Evolutionary conservation across 2,797 vertebrate genomes (phyloP), one percentile per base, ranked within the genome.

Genomic region (Fistularia commersonii): DNA sequence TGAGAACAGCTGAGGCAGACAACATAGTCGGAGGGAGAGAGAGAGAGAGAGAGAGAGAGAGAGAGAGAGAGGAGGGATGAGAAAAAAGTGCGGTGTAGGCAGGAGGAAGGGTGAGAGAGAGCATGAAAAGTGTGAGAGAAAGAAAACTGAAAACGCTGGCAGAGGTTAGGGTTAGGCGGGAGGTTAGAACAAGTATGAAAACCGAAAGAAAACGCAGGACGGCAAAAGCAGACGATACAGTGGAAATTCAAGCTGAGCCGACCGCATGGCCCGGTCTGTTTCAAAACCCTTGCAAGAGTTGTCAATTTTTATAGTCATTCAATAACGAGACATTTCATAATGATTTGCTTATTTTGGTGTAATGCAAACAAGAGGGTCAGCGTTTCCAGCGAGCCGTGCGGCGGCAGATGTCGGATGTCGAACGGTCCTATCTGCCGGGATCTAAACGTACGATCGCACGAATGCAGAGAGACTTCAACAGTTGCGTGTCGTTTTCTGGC

Each of bases 1-100:
- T 88, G 85, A 87, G 79, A 87, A 81, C 84, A 90, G 87, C 84
- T 80, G 81, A 84, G 76, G 74, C 78, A 87, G 81, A 77, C 78
- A 69, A 80, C 58, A 49, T 10, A 79, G 72, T 68, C 65, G 79
- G 72, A 80, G 74, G 48, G 65, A 70, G 72, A 47, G 68, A 54
- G 74, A 55, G 62, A 57, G 76, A 60, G 59, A 52, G 59, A 64
- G 66, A 34, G 55, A n/a, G 69, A 23, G 56, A 23, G 72, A 43
- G 70, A 32, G 64, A 54, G 57, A n/a, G 54, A 36, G 69, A 66
- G 77, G 57, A 60, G 48, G 67, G 59, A 9, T 48, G 68, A 68
- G 69, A 63, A 67, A 64, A 63, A 68, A 56, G 70, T 43, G 63
- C 49, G 38, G 61, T 76, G 79, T 77, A 74, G 73, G 86, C 61